Evolutionary conservation across 2,888 invertebrate species (phyloP).

Genomic region (Pammene aurita): DNA sequence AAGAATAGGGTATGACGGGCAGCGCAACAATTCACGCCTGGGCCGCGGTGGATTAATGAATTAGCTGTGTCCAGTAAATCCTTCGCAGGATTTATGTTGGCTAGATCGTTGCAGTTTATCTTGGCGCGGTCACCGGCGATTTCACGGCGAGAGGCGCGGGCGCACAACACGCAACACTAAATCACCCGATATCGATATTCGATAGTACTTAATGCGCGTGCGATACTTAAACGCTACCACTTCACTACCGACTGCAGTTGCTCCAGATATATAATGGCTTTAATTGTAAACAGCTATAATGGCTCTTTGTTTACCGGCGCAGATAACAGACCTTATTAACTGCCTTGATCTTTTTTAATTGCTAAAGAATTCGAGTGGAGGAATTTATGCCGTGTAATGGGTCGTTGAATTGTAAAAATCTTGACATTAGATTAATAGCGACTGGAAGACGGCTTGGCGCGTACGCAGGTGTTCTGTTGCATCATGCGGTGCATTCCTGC

Average conservation of each 20-base stretch:
- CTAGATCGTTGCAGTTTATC: slow-evolving; percentile 51
- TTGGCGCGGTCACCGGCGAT: slow-evolving; percentile 53
- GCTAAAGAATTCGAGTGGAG: slow-evolving; percentile 16
- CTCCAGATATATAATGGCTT: slow-evolving; percentile 39
- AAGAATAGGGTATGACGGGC: slow-evolving; percentile 39
- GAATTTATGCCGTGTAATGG: slow-evolving; percentile 42
- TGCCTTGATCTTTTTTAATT: slow-evolving; percentile 39
- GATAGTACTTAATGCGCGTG: slow-evolving; percentile 55
- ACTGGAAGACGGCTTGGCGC: slow-evolving; percentile 72
- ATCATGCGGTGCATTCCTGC: slow-evolving; percentile 51
- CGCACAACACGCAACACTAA: slow-evolving; percentile 54
- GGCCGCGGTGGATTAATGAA: slow-evolving; percentile 36
- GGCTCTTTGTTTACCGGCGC: slow-evolving; percentile 38
- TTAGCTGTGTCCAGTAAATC: slow-evolving; percentile 44
- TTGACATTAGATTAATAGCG: slow-evolving; percentile 67
- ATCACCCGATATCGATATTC: slow-evolving; percentile 59
- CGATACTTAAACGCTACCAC: slow-evolving; percentile 49
- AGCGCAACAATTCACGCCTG: slow-evolving; percentile 38
- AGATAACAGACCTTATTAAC: slow-evolving; percentile 34
- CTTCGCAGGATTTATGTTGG: slow-evolving; percentile 46
- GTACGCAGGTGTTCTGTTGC: slow-evolving; percentile 59
- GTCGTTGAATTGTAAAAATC: slow-evolving; percentile 56
- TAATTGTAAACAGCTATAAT: slow-evolving; percentile 42
- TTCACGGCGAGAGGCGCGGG: slow-evolving; percentile 50
- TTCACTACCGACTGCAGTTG: slow-evolving; percentile 33